Base-by-base conservation (phyloP, 2,113 vertebrate genomes). In the Channa maculata region DNA sequence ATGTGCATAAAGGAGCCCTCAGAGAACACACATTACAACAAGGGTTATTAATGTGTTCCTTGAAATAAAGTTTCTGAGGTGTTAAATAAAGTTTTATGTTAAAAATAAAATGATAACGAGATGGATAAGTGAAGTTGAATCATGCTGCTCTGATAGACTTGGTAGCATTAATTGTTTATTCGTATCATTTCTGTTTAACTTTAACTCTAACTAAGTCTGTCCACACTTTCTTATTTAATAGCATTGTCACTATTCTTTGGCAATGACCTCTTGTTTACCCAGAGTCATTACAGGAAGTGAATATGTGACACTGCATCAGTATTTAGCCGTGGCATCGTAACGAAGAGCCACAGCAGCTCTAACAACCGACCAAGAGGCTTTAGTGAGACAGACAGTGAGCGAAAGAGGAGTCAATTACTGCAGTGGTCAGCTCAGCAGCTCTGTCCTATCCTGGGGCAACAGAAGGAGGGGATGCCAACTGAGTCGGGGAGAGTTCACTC, bases 401-500 rank as follows among this genome's bases (percentile, higher is more conserved):
- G 79, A 82, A 75, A 83, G 61, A 82, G 74, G 52, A 84, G 76
- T 85, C 82, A 80, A 76, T 87, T 86, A 87, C 77, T 81, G 61
- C 75, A 70, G 84, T 68, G 86, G 88, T 88, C 89, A 86, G 84
- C 75, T 65, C 51, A 43, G 61, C 71, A 82, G 65, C 76, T 88
- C 81, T 83, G 79, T 83, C 75, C 72, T 83, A 74, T 84, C 90
- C 89, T 64, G 66, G 61, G 83, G 89, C 87, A 9, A 79, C 11
- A 12, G 36, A 60, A 64, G 77, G 76, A 65, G 66, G 65, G 76
- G 54, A 39, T 60, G 67, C 55, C 38, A n/a, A 72, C 52, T 13
- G 65, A 48, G 72, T 65, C 80, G 70, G 24, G 24, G 53, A 72
- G 76, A 82, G 77, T 71, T 62, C 66, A 71, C 64, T 84, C 70